phyloP scores from a whole-genome alignment of 1,140 invertebrate genomes.

The Ceratina calcarata region DNA sequence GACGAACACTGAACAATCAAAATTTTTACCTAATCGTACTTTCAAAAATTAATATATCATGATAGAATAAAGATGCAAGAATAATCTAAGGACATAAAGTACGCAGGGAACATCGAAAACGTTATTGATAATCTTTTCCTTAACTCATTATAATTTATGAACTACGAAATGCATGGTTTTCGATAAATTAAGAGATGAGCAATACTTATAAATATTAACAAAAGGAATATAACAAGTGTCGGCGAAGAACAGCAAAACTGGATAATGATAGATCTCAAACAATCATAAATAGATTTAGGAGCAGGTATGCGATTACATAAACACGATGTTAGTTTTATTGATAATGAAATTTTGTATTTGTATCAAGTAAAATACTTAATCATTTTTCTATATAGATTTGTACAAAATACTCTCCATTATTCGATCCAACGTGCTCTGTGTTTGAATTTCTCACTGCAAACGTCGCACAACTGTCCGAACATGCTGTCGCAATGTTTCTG shows the following conservation, averaged over 20 bases:
- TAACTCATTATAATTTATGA: constrained; percentile 13
- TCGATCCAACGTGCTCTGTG: constrained; percentile 78
- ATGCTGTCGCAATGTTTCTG: constrained; percentile 78
- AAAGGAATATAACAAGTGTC: constrained; percentile 6
- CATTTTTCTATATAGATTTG: constrained; percentile 38
- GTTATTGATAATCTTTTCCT: not conserved
- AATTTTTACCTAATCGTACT: constrained; percentile 11
- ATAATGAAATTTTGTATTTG: constrained; percentile 33
- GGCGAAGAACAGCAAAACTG: not conserved
- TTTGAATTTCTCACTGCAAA: constrained; percentile 79
- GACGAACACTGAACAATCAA: constrained; percentile 6
- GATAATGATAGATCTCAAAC: not conserved
- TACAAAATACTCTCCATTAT: constrained; percentile 50
- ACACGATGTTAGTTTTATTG: constrained; percentile 31
- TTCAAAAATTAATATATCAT: not conserved
- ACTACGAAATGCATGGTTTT: constrained; percentile 27
- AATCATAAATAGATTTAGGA: constrained; percentile 11
- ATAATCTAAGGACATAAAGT: not conserved
- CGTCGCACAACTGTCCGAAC: constrained; percentile 77
- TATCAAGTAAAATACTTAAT: constrained; percentile 49
- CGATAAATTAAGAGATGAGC: constrained; percentile 9
- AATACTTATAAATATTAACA: constrained; percentile 4
- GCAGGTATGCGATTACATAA: constrained; percentile 1
- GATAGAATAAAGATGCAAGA: not conserved
- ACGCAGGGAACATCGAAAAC: constrained; percentile 11